Base-by-base conservation (phyloP, 2,797 vertebrate species). In the Enteromius afrohamiltoni region DNA sequence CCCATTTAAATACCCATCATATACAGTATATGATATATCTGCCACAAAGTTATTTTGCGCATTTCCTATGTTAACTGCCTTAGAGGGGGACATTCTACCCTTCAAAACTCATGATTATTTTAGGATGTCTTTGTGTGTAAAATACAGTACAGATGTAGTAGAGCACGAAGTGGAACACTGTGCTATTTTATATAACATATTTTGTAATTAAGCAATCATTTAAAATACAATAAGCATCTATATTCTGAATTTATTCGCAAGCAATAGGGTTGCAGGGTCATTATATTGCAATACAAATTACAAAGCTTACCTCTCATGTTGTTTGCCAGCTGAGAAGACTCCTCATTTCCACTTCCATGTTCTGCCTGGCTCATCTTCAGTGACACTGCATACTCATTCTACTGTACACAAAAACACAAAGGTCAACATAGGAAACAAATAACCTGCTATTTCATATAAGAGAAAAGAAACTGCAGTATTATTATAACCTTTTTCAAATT, bases 271-370 rank as follows among this genome's bases (percentile, higher is more conserved):
- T 58, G 3, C 13, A 75, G 73, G 21, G 5, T n/a, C 2, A 53
- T 53, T 74, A 53, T 21, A 51, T 74, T 40, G 4, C 8, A 45
- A 17, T 11, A 45, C 55, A 21, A 29, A 83, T 68, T n/a, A n/a
- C n/a, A n/a, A n/a, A n/a, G n/a, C 65, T 70, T 60, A 83, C 82
- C 82, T 58, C 6, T 69, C 64, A 77, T 49, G 14, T 14, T 53
- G 34, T 76, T 17, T 40, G 21, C 7, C 16, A 31, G 55, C 21
- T 73, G 13, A 65, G 49, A 67, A 37, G 11, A 34, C 31, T 65
- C 13, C 49, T 83, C 19, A 58, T 60, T 77, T 19, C 37, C n/a
- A 55, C 42, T 45, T 51, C 31, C 51, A 51, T 23, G 23, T 53
- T 47, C 62, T 55, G 42, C 19, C 23, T 13, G 45, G 7, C 31